Base-by-base conservation (phyloP, 2,888 invertebrate genomes). In the Autographa pulchrina region DNA sequence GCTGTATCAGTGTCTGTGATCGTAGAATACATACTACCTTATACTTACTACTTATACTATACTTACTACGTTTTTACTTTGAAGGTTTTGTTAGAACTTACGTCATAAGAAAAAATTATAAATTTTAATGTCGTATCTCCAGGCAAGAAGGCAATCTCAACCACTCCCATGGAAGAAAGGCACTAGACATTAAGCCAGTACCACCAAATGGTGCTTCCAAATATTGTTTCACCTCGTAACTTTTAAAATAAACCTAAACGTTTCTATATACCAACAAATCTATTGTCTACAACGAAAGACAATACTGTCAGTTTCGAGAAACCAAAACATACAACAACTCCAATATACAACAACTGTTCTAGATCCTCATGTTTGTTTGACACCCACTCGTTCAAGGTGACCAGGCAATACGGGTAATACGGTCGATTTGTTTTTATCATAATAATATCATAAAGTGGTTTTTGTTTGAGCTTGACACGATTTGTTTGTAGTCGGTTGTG, bases 331-430 rank as follows among this genome's bases (percentile, higher is more conserved):
- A 56, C 38, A 38, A 38, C 70, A 65, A 56, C 25, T 25, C 25
- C 3, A n/a, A n/a, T n/a, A n/a, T n/a, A n/a, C n/a, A n/a, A n/a
- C n/a, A n/a, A n/a, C 16, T n/a, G 48, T 13, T 41, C 64, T 48
- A 13, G n/a, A 58, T 70, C 35, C 43, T 58, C 8, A 14, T 43
- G 74, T 70, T 65, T 60, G 32, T 70, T 70, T 60, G 63, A 52
- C 38, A 43, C 48, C 54, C 54, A 43, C 48, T 13, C 54, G 11
- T 56, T 66, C 63, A 75, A 71, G 60, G 75, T 64, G 63, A 64
- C 60, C 60, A 61, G 65, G 41, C 54, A 52, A 35, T 64, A 18
- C n/a, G 25, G 25, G 25, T 25, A 25, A 25, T 25, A 25, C 25
- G 25, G 35, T 66, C 56, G 11, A 70, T 60, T 56, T 56, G n/a